Percentiles rank a stretch among this genome's conserved stretches.
These are phyloP conservation scores for Zoanthus sociatus DNA, from an alignment of 92 coral and sea anemone species.

Conservation along the genomic window DNA sequence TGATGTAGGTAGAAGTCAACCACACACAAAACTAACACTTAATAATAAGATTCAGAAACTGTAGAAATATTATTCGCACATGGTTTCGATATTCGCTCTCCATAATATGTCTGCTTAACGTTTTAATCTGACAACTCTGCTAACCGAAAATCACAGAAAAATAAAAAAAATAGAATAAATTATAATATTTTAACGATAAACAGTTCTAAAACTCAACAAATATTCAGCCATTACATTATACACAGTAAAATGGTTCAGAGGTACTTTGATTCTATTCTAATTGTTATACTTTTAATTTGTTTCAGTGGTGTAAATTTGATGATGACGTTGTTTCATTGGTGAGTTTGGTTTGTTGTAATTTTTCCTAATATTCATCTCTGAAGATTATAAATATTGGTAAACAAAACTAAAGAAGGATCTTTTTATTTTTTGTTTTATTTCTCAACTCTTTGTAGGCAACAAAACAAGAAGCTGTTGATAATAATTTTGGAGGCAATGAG, in stretches of 20 bases:
- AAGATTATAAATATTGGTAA: background rate
- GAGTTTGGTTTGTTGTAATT: slow-evolving; percentile 42
- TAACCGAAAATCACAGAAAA: too few species aligned
- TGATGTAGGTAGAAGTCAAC: too few species aligned
- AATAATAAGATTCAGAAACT: too few species aligned
- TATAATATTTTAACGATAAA: too few species aligned
- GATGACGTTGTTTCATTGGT: slow-evolving; percentile 99
- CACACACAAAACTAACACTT: too few species aligned
- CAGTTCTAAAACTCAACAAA: too few species aligned
- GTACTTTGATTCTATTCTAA: background rate
- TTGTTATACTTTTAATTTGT: slow-evolving; percentile 4
- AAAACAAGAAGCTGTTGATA: slow-evolving; percentile 96
- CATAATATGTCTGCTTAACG: too few species aligned
- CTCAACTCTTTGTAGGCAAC: slow-evolving; percentile 78
- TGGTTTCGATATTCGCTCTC: too few species aligned
- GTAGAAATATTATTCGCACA: too few species aligned
- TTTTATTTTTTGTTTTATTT: background rate
- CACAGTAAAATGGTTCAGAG: background rate
- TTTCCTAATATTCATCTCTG: background rate
- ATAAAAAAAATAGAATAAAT: too few species aligned
- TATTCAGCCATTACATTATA: too few species aligned
- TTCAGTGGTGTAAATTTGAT: slow-evolving; percentile 99
- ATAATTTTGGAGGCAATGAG: slow-evolving; percentile 99
- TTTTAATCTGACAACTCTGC: too few species aligned
- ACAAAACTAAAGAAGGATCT: background rate